Base-by-base conservation (phyloP, 2,888 invertebrate species). In the Andrena haemorrhoa region DNA sequence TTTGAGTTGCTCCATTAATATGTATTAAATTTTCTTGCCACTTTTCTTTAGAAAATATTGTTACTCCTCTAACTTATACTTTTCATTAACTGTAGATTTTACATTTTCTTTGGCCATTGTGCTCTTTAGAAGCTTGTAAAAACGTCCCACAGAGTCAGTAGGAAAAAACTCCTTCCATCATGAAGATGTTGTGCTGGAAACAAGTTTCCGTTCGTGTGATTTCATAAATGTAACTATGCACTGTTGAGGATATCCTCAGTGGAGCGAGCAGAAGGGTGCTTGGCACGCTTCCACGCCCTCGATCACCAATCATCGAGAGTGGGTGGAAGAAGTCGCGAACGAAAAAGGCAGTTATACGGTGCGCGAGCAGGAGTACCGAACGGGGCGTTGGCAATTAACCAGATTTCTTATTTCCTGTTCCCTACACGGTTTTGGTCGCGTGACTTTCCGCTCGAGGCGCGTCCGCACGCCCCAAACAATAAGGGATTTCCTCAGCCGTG, bases 391-490 rank as follows among this genome's bases (percentile, higher is more conserved):
- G 75, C 86, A 86, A 88, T 88, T 88, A 88, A 75, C 70, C 71
- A 71, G 85, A 88, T 83, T 86, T 85, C 85, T 82, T 76, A 76
- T 86, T 88, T 88, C 88, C 88, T 88, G 82, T 88, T 85, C 86
- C 85, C 77, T 73, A 65, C 56, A 65, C 61, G 47, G 56, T 56
- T 65, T 77, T 47, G 71, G 71, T 88, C 85, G 88, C 88, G 88
- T 88, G 88, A 88, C 88, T 88, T 88, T 88, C 75, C 88, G 88
- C 88, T 88, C 80, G 79, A 82, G 63, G 83, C 86, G 49, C 86
- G 61, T 64, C 61, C 68, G 60, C 77, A 64, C 79, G 77, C 82
- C 82, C 78, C 56, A 76, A 82, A 83, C 86, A 86, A 86, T 88
- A 83, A 85, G 79, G 73, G 56, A 75, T 79, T 88, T 82, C 76